Base-by-base conservation (phyloP, 1,140 invertebrate species). In the Popillia japonica region DNA sequence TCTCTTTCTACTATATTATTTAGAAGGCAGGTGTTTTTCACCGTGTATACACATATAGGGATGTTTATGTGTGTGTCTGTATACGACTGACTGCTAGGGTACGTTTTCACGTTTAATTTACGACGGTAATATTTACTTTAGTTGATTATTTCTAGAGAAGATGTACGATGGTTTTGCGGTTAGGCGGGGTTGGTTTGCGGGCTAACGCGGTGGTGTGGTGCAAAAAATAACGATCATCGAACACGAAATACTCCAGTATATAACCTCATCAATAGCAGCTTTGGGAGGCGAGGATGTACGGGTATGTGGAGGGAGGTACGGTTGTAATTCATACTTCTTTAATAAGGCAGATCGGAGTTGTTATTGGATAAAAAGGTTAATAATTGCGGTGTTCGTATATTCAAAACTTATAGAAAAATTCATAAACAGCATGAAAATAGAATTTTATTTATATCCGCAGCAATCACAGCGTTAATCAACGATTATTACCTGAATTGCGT, bases 191-290 rank as follows among this genome's bases (percentile, higher is more conserved):
- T 48, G 44, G 44, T 14, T 48, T n/a, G 44, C 44, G 44, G 44
- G 44, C 11, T n/a, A n/a, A n/a, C n/a, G n/a, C n/a, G n/a, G n/a
- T n/a, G n/a, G n/a, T n/a, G n/a, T n/a, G 11, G 10, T n/a, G 44
- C 44, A 48, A 48, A 48, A 48, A 48, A 48, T 48, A 48, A 48
- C 44, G 44, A 48, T 48, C 44, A 14, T n/a, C 11, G 44, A 48
- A 48, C 44, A 48, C 44, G 44, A 48, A 48, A 48, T 48, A 48
- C 44, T 48, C 44, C 44, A 48, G 17, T 48, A 48, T 48, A 48
- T 48, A n/a, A 48, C 44, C 44, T 48, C 44, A 48, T 48, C 44
- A 48, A 48, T 10, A 0, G 3, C 11, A n/a, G 11, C 44, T 10
- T 14, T 48, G 8, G 41, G 14, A n/a, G 44, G 44, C 11, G 8